phyloP scores from a whole-genome alignment of 2,113 vertebrate species.

The Sebastes fasciatus region DNA sequence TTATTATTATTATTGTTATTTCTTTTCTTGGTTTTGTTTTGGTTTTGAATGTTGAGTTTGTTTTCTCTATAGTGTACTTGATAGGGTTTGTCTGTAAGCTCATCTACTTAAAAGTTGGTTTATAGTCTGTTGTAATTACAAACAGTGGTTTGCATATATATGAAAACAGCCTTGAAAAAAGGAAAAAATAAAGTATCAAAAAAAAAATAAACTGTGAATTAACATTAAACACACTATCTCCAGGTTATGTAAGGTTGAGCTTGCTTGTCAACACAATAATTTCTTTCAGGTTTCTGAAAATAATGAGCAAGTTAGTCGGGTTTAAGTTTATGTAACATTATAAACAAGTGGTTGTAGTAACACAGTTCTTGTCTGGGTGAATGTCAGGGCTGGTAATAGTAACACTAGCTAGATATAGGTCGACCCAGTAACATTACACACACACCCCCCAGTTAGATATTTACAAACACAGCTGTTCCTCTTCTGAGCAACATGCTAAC shows the following conservation, averaged over 20 bases:
- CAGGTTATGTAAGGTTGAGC: neutral
- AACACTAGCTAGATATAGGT: neutral
- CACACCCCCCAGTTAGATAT: slow-evolving; percentile 52
- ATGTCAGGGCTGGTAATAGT: slow-evolving; percentile 1
- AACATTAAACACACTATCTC: neutral
- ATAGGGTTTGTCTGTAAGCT: too few relatives aligned
- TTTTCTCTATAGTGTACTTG: too few relatives aligned
- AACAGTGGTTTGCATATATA: too few relatives aligned
- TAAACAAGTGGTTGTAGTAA: neutral
- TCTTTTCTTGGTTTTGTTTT: too few relatives aligned
- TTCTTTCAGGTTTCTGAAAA: neutral
- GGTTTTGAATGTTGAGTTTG: too few relatives aligned
- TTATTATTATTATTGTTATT: neutral
- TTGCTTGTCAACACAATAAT: neutral
- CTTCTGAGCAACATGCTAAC: slow-evolving; percentile 10
- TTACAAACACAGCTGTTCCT: slow-evolving; percentile 81
- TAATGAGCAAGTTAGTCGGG: neutral
- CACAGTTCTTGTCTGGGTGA: neutral
- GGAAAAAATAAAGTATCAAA: too few relatives aligned
- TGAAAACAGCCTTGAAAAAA: too few relatives aligned
- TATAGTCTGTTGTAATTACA: too few relatives aligned
- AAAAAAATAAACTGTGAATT: too few relatives aligned
- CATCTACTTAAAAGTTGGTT: too few relatives aligned
- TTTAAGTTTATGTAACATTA: neutral
- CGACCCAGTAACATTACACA: neutral